phyloP scores from a whole-genome alignment of 1,140 invertebrate species.

The Trichoplusia ni region DNA sequence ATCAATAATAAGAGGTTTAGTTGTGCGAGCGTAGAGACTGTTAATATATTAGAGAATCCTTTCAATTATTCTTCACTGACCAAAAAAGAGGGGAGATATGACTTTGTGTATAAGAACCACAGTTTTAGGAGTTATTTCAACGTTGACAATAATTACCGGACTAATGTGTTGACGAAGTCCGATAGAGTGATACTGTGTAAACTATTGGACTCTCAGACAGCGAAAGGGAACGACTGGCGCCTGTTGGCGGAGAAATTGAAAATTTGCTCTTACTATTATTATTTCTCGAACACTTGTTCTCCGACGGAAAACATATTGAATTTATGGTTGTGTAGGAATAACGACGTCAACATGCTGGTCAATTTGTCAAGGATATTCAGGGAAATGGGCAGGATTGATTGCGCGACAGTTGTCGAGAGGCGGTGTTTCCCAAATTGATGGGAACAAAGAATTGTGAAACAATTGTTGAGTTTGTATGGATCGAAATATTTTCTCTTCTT shows the following conservation, averaged over 20 bases:
- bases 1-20: constrained; percentile 75
- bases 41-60: constrained; percentile 76
- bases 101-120: constrained; percentile 68
- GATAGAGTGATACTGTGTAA: constrained; percentile 93
- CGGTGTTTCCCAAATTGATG: constrained; percentile 69
- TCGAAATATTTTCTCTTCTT: constrained; percentile 11
- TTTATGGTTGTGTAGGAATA: constrained; percentile 96
- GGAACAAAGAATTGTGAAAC: constrained; percentile 8
- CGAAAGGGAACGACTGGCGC: constrained; percentile 96
- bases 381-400: constrained; percentile 96
- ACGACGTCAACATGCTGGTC: constrained; percentile 89
- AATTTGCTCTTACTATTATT: constrained; percentile 97
- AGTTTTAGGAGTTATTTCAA: constrained; percentile 65
- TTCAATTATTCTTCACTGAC: constrained; percentile 77
- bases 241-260: constrained; percentile 94
- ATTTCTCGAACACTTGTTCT: constrained; percentile 96
- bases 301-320: constrained; percentile 97
- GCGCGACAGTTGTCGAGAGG: constrained; percentile 92
- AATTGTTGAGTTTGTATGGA: constrained; percentile 23
- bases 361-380: constrained; percentile 94
- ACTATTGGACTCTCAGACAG: constrained; percentile 93
- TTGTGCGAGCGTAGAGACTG: constrained; percentile 68
- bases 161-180: constrained; percentile 71
- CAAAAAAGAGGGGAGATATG: constrained; percentile 71
- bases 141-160: constrained; percentile 72